Percentiles rank a stretch among this genome's conserved stretches.
phyloP scores from a whole-genome alignment of 2,888 invertebrate genomes.

The Fragum sueziense region DNA sequence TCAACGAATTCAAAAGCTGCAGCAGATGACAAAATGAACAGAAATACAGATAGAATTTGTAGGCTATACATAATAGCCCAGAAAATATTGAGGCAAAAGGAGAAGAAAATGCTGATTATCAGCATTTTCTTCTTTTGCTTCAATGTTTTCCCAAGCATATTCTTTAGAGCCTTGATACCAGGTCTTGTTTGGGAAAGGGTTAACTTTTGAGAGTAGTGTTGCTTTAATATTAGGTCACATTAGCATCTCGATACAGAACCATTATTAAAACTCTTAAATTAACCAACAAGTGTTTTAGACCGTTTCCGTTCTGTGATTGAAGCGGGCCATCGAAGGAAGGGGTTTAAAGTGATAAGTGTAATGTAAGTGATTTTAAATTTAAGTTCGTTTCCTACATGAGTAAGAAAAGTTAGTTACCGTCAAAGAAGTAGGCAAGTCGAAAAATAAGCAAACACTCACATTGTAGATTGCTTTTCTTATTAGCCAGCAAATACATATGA shows the following conservation, averaged over 20 bases:
- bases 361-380: too few species aligned
- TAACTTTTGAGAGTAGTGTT: neutral
- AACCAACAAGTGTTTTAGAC: constrained; percentile 33
- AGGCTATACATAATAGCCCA: too few species aligned
- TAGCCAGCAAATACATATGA: too few species aligned
- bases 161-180: too few species aligned
- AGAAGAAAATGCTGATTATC: neutral
- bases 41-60: too few species aligned
- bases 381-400: too few species aligned
- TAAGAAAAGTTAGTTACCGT: too few species aligned
- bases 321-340: neutral
- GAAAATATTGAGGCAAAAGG: neutral
- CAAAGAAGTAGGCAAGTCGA: too few species aligned
- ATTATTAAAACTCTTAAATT: constrained; percentile 4
- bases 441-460: too few species aligned
- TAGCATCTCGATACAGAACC: neutral
- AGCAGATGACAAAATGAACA: too few species aligned
- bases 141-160: neutral
- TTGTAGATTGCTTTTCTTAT: too few species aligned
- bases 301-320: constrained; percentile 27
- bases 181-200: neutral
- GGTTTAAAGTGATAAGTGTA: neutral
- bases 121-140: neutral
- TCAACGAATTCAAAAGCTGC: too few species aligned
- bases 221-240: constrained; percentile 2